Percentiles rank a stretch among this genome's conserved stretches.
phyloP scores from a whole-genome alignment of 2,113 vertebrate species.

The Ellobius talpinus region DNA sequence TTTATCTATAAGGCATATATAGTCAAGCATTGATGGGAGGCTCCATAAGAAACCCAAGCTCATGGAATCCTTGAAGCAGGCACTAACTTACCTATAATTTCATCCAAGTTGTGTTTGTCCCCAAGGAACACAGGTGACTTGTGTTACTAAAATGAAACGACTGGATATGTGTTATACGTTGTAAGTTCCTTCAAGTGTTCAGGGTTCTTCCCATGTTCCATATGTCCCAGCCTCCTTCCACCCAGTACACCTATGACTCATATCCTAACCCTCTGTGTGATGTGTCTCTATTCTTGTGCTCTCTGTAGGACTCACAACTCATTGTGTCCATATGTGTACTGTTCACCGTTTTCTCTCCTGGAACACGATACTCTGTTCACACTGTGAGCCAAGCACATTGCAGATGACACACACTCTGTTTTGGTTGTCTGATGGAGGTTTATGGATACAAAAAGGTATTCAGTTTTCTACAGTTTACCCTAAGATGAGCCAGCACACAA shows the following conservation, averaged over 20 bases:
- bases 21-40: background rate
- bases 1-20: background rate
- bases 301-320: background rate
- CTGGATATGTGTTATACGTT: background rate
- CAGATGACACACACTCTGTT: background rate
- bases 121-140: fast-evolving
- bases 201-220: background rate
- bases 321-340: background rate
- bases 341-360: background rate
- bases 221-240: background rate
- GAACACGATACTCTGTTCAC: background rate
- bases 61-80: background rate
- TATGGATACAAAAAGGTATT: slow-evolving; percentile 27
- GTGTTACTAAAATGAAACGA: background rate
- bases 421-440: slow-evolving; percentile 20
- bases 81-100: background rate
- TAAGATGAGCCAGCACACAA: background rate
- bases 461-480: background rate
- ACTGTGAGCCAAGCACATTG: background rate
- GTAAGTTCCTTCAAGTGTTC: background rate
- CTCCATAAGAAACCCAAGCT: background rate
- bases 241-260: background rate
- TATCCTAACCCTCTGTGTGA: fast-evolving
- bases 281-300: background rate
- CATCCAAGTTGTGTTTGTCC: background rate